Percentiles rank a stretch among this genome's conserved stretches.
These are phyloP conservation scores for Oophaga sylvatica DNA, from an alignment of 2,797 vertebrate genomes.

Conservation along the genomic window DNA sequence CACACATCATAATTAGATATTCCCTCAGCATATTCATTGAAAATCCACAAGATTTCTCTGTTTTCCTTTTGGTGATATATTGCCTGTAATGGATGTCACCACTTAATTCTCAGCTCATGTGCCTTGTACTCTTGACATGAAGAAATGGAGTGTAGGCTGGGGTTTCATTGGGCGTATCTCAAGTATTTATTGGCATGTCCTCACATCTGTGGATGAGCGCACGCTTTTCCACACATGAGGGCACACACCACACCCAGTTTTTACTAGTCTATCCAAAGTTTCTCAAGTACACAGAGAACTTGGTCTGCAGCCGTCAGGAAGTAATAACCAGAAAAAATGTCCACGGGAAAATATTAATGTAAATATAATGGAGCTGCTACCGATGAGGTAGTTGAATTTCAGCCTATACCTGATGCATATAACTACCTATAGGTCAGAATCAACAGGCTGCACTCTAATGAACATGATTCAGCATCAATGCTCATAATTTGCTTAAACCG, in stretches of 20 bases:
- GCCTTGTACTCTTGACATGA: background rate
- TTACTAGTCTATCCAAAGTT: slow-evolving; percentile 24
- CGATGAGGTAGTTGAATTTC: slow-evolving; percentile 7
- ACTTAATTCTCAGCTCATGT: slow-evolving; percentile 22
- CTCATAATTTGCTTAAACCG: background rate
- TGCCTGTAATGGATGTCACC: slow-evolving; percentile 1
- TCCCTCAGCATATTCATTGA: background rate
- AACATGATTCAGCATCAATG: background rate
- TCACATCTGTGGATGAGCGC: slow-evolving; percentile 42
- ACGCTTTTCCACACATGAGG: slow-evolving; percentile 45
- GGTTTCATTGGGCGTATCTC: slow-evolving; percentile 24
- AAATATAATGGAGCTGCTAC: slow-evolving; percentile 17
- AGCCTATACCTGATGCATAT: background rate
- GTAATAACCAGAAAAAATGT: slow-evolving; percentile 1
- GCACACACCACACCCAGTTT: slow-evolving; percentile 34
- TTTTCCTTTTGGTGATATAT: slow-evolving; percentile 10
- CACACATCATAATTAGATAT: background rate
- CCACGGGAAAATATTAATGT: background rate
- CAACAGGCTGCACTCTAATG: background rate
- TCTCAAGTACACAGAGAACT: slow-evolving; percentile 50
- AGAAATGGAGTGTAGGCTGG: slow-evolving; percentile 6
- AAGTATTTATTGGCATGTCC: slow-evolving; percentile 22
- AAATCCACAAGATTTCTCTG: background rate
- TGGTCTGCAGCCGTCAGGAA: slow-evolving; percentile 43
- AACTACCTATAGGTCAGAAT: too few species aligned